Base-by-base conservation (phyloP, 2,888 invertebrate genomes). In the Zhuqinia jingwanae region DNA sequence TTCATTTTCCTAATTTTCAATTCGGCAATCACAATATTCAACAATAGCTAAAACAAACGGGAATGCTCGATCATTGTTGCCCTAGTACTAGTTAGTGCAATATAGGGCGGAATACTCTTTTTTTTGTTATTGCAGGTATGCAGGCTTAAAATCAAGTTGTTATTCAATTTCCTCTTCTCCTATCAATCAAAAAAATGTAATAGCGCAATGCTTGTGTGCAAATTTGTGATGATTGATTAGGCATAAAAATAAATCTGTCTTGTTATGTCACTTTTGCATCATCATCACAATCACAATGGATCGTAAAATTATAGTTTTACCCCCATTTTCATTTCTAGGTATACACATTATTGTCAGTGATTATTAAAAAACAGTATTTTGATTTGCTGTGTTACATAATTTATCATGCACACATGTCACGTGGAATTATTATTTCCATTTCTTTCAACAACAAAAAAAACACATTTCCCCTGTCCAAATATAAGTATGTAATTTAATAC, bases 171-270 rank as follows among this genome's bases (percentile, higher is more conserved):
- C 10, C 10, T 42, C 8, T 20, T 65, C 63, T 65, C 63, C 27
- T 36, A 8, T 36, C 36, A 6, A 36, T 45, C 17, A 53, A 15
- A 53, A 15, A 53, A 53, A n/a, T 3, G 6, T 3, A 13, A 8
- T 3, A 15, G 53, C 53, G 13, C 13, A 53, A 8, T 36, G 36
- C 36, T 6, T 36, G n/a, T 42, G 15, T 45, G 68, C 25, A n/a
- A 8, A 17, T 3, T 15, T 45, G 30, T 15, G 36, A 75, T 50
- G 50, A 75, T 75, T 75, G 53, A 75, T 75, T 75, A 36, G 75
- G 75, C 75, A 75, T 75, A 75, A 75, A 75, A 75, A 75, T 75
- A 75, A 75, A 75, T 56, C 53, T 75, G 75, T 75, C 75, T 75
- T 75, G 75, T 75, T 75, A 75, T 75, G 75, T 53, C 75, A 75